Conservation (phyloP, 2,888 invertebrate species). For the Conops quadrifasciatus region DNA sequence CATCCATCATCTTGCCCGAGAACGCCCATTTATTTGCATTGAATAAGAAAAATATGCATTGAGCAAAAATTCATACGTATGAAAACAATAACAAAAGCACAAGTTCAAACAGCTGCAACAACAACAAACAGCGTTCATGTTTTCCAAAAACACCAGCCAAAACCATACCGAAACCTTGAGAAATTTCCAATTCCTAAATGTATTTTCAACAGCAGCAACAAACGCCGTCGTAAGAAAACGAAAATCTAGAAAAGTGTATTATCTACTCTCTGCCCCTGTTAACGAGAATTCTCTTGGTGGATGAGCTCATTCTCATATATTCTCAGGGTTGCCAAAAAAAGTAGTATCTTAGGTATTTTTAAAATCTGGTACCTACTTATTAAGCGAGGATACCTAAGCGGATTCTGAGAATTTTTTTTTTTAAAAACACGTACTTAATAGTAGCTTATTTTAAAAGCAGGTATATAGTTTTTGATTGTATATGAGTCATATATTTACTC, state of each 20-base stretch:
- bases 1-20: not conserved
- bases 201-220: conserved; percentile 16
- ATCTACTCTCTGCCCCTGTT: not conserved
- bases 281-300: not conserved
- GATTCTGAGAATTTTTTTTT: too few relatives aligned
- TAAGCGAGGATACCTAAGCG: too few relatives aligned
- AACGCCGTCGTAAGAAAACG: conserved; percentile 34
- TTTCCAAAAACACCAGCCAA: not conserved
- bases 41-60: not conserved
- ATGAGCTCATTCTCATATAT: not conserved
- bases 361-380: too few relatives aligned
- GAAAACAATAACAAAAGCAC: not conserved
- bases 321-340: too few relatives aligned
- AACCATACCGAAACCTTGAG: conserved; percentile 22
- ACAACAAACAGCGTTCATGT: not conserved
- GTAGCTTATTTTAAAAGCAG: too few relatives aligned
- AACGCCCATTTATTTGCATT: not conserved
- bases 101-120: not conserved
- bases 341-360: too few relatives aligned
- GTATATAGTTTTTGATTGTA: too few relatives aligned
- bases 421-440: too few relatives aligned
- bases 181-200: conserved; percentile 10
- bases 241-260: conserved; percentile 17
- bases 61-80: not conserved
- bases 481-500: too few relatives aligned